Evolutionary conservation across 2,113 vertebrate genomes (phyloP).

Genomic region (Blennius ocellaris): DNA sequence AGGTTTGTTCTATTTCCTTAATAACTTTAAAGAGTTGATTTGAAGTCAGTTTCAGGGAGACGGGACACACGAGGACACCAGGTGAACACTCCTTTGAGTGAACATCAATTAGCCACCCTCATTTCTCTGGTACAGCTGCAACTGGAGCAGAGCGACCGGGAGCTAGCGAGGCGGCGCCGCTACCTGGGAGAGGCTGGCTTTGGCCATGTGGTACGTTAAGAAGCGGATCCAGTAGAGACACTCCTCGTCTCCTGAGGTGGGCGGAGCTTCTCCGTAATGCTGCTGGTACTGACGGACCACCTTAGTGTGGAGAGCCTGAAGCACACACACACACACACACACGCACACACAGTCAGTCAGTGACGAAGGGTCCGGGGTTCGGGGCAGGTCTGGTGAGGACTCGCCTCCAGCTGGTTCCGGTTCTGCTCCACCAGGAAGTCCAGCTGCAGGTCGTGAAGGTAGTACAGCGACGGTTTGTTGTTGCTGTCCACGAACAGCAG

Average conservation of each 20-base stretch:
- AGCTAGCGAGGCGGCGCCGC: no score
- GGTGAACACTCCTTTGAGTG: no score
- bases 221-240: constrained; percentile 95
- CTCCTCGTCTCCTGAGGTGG: constrained; percentile 86
- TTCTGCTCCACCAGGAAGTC: constrained; percentile 96
- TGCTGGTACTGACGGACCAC: constrained; percentile 90
- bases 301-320: constrained; percentile 91
- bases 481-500: constrained; percentile 92
- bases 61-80: no score
- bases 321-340: background rate
- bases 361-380: no score
- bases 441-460: constrained; percentile 96
- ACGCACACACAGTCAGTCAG: no score
- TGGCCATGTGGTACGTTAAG: constrained; percentile 93
- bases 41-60: no score
- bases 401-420: constrained; percentile 86
- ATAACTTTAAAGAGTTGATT: no score
- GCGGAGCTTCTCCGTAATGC: constrained; percentile 76
- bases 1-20: no score
- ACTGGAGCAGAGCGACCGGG: no score
- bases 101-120: no score
- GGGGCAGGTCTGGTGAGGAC: no score
- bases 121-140: no score
- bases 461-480: constrained; percentile 90
- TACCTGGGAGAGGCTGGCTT: constrained; percentile 90